A percentile compares a stretch with the other conserved stretches of the same genome.
phyloP scores from a whole-genome alignment of 2,797 vertebrate genomes.

The Trachurus trachurus region DNA sequence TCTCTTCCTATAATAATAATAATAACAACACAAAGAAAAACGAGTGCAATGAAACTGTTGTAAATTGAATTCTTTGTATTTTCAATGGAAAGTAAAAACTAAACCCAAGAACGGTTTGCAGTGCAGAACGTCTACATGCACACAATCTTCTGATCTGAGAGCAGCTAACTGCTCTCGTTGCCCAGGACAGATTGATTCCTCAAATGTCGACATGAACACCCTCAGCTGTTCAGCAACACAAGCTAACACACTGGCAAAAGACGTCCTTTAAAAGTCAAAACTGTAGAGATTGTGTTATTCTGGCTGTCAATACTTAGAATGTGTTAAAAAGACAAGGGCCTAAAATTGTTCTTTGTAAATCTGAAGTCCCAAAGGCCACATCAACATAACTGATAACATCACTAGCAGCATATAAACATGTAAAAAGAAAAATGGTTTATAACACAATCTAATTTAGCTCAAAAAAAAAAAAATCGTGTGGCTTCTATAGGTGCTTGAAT shows the following conservation, averaged over 20 bases:
- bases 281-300: too few relatives aligned
- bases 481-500: too few relatives aligned
- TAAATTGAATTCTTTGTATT: conserved; percentile 16
- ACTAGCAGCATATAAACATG: too few relatives aligned
- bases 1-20: conserved; percentile 9
- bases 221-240: too few relatives aligned
- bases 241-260: too few relatives aligned
- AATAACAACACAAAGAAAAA: background rate
- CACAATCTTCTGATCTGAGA: background rate
- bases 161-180: background rate
- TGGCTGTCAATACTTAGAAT: background rate
- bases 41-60: conserved; percentile 25
- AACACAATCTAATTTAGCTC: too few relatives aligned
- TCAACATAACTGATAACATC: too few relatives aligned
- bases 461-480: too few relatives aligned
- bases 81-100: conserved; percentile 13
- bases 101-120: background rate
- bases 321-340: background rate
- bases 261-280: too few relatives aligned
- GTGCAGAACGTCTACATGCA: conserved; percentile 14
- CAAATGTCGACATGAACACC: background rate
- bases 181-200: too few relatives aligned
- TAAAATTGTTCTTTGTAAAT: background rate
- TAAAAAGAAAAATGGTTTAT: too few relatives aligned
- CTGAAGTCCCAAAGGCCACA: too few relatives aligned